Conservation (phyloP, 2,888 invertebrate genomes). For the Machimus atricapillus region DNA sequence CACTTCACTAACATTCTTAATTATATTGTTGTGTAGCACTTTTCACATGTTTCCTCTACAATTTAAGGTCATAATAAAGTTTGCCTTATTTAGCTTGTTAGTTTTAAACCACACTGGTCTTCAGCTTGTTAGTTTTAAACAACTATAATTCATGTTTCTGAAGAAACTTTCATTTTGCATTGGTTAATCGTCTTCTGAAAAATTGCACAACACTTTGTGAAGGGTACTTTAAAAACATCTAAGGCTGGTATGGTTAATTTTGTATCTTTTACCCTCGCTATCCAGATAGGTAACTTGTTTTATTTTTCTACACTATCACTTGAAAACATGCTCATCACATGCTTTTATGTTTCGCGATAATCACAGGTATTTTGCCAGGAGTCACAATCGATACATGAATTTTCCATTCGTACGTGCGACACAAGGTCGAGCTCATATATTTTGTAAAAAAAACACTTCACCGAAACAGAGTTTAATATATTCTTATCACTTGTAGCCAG, state of each 20-base stretch:
- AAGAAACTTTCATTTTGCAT: no score
- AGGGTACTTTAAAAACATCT: no score
- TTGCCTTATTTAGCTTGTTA: neutral
- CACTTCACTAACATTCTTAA: neutral
- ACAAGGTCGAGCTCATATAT: neutral
- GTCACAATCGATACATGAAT: neutral
- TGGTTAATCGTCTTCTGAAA: neutral
- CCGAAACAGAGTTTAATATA: neutral
- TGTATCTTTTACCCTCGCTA: neutral
- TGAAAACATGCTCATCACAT: neutral
- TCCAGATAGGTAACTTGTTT: neutral
- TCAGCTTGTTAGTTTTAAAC: no score
- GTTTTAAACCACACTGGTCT: no score
- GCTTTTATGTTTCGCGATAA: neutral
- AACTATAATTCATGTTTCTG: no score
- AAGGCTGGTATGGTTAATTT: neutral
- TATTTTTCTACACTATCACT: neutral
- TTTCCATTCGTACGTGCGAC: neutral
- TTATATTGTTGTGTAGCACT: neutral
- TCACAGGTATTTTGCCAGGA: neutral
- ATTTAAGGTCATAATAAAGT: neutral
- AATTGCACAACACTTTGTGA: neutral
- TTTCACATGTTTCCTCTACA: neutral
- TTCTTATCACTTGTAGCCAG: neutral
- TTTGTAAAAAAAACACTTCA: neutral